Evolutionary conservation across 64 coral and sea anemone species (phyloP).

Genomic region (Porites lutea): DNA sequence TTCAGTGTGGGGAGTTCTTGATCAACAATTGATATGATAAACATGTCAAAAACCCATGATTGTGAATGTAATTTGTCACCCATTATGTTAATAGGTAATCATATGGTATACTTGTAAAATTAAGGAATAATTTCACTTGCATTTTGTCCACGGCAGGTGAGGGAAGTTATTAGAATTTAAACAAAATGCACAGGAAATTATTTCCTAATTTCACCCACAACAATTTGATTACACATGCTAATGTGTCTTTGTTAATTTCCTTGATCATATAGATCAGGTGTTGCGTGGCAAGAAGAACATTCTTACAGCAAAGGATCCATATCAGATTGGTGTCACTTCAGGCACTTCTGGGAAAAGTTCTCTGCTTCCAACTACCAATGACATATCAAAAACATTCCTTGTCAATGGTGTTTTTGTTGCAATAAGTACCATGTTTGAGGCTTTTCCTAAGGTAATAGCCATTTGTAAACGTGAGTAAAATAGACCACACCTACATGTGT

Average conservation of each 20-base stretch:
- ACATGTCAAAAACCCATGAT: too few relatives aligned
- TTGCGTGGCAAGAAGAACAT: slow-evolving; percentile 7
- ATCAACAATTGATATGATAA: too few relatives aligned
- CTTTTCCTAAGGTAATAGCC: slow-evolving; percentile 4
- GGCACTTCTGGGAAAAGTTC: slow-evolving; percentile 22
- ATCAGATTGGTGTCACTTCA: slow-evolving; percentile 37
- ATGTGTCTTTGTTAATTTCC: background rate
- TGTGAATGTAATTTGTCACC: too few relatives aligned
- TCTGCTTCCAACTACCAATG: slow-evolving; percentile 15
- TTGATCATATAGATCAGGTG: background rate
- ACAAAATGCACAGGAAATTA: too few relatives aligned
- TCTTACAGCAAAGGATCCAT: slow-evolving; percentile 31
- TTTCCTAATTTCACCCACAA: too few relatives aligned
- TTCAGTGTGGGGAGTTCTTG: too few relatives aligned
- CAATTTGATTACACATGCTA: background rate
- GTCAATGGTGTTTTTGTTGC: slow-evolving; percentile 26
- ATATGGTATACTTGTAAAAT: too few relatives aligned
- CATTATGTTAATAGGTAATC: too few relatives aligned
- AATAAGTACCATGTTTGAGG: slow-evolving; percentile 38
- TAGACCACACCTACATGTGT: too few relatives aligned
- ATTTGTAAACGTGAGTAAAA: background rate
- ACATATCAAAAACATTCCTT: background rate
- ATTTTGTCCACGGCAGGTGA: too few relatives aligned
- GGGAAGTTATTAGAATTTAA: too few relatives aligned
- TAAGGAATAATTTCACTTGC: too few relatives aligned